These are phyloP conservation scores for Drosophila punjabiensis DNA, from an alignment of 1,140 invertebrate species.

Conservation along the genomic window DNA sequence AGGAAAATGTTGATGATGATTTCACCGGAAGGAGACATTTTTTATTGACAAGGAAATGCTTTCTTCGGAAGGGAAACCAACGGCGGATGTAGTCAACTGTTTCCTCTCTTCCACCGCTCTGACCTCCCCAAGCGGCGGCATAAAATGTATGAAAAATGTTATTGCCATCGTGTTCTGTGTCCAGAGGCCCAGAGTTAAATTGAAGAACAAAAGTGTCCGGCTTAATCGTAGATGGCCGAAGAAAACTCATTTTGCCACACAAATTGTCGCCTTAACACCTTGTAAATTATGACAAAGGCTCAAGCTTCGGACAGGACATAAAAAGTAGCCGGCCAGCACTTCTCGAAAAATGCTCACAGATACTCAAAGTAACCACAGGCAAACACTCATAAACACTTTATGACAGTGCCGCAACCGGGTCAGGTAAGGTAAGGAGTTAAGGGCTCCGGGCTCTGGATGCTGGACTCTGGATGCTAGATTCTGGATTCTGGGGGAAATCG, in stretches of 20 bases:
- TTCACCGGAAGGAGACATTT: constrained; percentile 42
- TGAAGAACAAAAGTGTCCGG: constrained; percentile 10
- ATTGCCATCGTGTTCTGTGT: constrained; percentile 9
- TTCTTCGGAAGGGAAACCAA: constrained; percentile 43
- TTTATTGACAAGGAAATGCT: constrained; percentile 62
- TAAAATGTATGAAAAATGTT: constrained; percentile 30
- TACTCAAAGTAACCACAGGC: constrained; percentile 46
- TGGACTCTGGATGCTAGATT: too few species aligned
- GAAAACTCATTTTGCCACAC: constrained; percentile 70
- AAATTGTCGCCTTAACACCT: constrained; percentile 78
- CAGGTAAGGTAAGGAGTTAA: constrained; percentile 26
- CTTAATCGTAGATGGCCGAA: constrained; percentile 29
- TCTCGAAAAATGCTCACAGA: constrained; percentile 17
- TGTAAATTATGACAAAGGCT: constrained; percentile 74
- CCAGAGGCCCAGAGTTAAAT: constrained; percentile 7
- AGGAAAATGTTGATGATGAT: constrained; percentile 33
- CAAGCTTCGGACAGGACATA: constrained; percentile 56
- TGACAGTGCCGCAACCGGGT: constrained; percentile 55
- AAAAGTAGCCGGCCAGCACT: constrained; percentile 46
- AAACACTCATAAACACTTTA: constrained; percentile 78
- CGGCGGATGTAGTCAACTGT: constrained; percentile 53
- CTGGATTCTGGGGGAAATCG: not conserved
- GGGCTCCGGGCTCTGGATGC: constrained; percentile 10
- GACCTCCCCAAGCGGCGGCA: constrained; percentile 9
- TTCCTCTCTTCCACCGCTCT: constrained; percentile 21